Base-by-base conservation (phyloP, 2,888 invertebrate species). In the Philereme vetulata region DNA sequence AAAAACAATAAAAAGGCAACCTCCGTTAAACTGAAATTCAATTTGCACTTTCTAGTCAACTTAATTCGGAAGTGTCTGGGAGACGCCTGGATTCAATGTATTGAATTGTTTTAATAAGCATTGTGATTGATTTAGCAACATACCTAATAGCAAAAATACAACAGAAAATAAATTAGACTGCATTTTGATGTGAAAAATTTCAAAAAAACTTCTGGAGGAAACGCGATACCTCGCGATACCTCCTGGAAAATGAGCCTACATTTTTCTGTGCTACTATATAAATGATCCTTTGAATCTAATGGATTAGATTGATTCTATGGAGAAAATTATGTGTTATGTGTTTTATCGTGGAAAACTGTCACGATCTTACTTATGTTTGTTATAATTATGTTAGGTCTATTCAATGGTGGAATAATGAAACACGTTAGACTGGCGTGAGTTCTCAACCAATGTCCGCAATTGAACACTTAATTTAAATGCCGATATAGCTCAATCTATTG, bases 81-180 rank as follows among this genome's bases (percentile, higher is more conserved):
- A n/a, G n/a, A n/a, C n/a, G n/a, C n/a, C n/a, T n/a, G n/a, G 21
- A 21, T 21, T 21, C 21, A 2, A 21, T 21, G 2, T 21, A 1
- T 21, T 21, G 21, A 21, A 21, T 21, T 21, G 21, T 21, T 21
- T 21, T 21, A 1, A 21, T 21, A 21, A 1, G 21, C 2, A 1
- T 1, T 21, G 21, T 21, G 21, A 21, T 21, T 21, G 21, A 21
- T 21, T 21, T 81, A 0, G 74, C 77, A 6, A 36, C 35, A 6
- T 9, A 56, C 57, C 57, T 10, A 51, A 8, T 9, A 56, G 47
- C 35, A 36, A 47, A 4, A 51, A 42, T 32, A 43, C 43, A 5
- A 7, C 5, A 32, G 9, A 40, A 34, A 50, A 40, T 34, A 56
- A 40, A 35, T 46, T 43, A 21, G 21, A 21, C 21, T 46, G 46